Base-by-base conservation (phyloP, 1,140 invertebrate species). In the Diorhabda elongata region DNA sequence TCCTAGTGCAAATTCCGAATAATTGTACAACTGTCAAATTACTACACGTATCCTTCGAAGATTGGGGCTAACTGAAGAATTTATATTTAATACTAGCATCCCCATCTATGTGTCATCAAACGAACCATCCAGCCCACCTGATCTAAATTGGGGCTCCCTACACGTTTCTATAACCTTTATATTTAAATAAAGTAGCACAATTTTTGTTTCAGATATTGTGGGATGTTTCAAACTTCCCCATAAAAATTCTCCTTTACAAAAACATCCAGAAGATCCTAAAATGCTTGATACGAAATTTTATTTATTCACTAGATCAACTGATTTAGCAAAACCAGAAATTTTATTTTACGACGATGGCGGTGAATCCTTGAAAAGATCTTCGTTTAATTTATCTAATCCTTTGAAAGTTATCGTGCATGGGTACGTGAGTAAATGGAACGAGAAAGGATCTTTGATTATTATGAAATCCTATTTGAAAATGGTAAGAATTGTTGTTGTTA, bases 331-430 rank as follows among this genome's bases (percentile, higher is more conserved):
- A 45, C 76, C 78, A 0, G 71, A 81, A 52, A 74, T 81, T 9
- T 76, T 83, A 0, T 78, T 84, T 52, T 82, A 83, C 61, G 85
- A 84, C 68, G 81, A 82, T 6, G 82, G 81, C 2, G 74, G 77
- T 45, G 77, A 78, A n/a, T 77, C 78, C 5, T 83, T 87, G 0
- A 85, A 85, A 71, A 64, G 75, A 0, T 87, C 84, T 0, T 78
- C 82, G 67, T 89, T 88, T 66, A 77, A 85, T 64, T 71, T 81
- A 0, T 58, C 71, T 3, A 73, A 82, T 59, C 83, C 84, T 2
- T 83, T 86, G 0, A 89, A 89, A 73, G 83, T 90, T 11, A 82
- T 89, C 3, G 83, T 89, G 5, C 88, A 90, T 75, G 88, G 80
- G 0, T 81, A 79, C 63, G 76, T 77, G 69, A 77, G 78, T 56